Percentiles rank a stretch among this genome's conserved stretches.
Evolutionary conservation across 2,888 invertebrate genomes (phyloP).

Genomic region (Drosophila imparisetae): DNA sequence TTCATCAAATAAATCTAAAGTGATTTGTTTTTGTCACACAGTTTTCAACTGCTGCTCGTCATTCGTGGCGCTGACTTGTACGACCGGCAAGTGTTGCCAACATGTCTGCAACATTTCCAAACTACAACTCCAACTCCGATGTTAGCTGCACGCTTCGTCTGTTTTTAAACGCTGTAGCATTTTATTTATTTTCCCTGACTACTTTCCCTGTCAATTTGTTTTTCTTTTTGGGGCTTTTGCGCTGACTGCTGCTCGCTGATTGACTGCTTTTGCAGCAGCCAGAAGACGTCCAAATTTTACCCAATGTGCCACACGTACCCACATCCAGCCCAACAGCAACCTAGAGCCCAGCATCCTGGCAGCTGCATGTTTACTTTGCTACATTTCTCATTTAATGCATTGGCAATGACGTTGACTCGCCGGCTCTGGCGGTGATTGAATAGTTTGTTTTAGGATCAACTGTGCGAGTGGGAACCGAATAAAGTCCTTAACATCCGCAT

Average conservation of each 20-base stretch:
- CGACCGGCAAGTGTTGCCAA: constrained; percentile 46
- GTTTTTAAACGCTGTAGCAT: constrained; percentile 62
- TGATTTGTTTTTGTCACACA: constrained; percentile 81
- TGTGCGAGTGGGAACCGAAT: constrained; percentile 3
- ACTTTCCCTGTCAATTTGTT: constrained; percentile 32
- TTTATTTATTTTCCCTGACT: constrained; percentile 55
- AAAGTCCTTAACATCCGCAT: neutral
- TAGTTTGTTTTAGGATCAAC: constrained; percentile 61
- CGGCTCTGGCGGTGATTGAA: constrained; percentile 71
- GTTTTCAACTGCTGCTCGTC: constrained; percentile 64
- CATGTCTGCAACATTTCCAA: constrained; percentile 53
- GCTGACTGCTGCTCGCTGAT: constrained; percentile 63
- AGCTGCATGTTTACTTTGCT: constrained; percentile 68
- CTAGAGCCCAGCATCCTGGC: constrained; percentile 20
- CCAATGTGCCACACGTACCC: constrained; percentile 30
- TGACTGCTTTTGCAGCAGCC: constrained; percentile 54
- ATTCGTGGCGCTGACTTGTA: constrained; percentile 23
- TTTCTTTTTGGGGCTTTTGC: constrained; percentile 19
- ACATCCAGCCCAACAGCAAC: constrained; percentile 15
- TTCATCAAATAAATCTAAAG: constrained; percentile 80
- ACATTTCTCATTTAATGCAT: constrained; percentile 74
- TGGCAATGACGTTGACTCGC: constrained; percentile 68
- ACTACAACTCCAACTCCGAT: constrained; percentile 18
- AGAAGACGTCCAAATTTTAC: constrained; percentile 22
- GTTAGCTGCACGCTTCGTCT: constrained; percentile 59